These are phyloP conservation scores for Anarrhichthys ocellatus DNA, from an alignment of 2,113 vertebrate genomes.

Conservation along the genomic window DNA sequence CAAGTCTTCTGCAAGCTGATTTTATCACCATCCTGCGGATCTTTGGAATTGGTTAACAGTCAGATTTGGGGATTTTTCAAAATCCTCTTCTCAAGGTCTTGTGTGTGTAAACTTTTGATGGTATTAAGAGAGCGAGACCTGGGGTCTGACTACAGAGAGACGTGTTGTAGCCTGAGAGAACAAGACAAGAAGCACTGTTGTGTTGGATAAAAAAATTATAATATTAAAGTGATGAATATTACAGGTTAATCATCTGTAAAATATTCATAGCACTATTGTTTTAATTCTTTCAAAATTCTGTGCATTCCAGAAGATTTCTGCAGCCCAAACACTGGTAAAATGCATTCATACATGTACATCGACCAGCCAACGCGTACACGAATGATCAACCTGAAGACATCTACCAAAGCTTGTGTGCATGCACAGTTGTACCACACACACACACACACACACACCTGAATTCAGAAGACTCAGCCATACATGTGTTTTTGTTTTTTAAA, in stretches of 20 bases:
- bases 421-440: not conserved
- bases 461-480: conserved; percentile 18
- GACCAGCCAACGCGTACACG: not conserved
- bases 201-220: not conserved
- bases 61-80: conserved; percentile 22
- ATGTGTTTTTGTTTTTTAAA: conserved; percentile 50
- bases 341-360: not conserved
- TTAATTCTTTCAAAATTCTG: not conserved
- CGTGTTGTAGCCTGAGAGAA: conserved; percentile 21
- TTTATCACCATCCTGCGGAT: conserved; percentile 18
- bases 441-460: conserved; percentile 1
- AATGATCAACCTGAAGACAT: not conserved
- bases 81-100: conserved; percentile 35
- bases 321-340: not conserved
- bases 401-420: not conserved
- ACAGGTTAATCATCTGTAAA: conserved; percentile 12
- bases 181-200: conserved; percentile 29
- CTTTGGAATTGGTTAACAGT: conserved; percentile 33
- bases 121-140: conserved; percentile 20
- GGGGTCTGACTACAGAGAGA: conserved; percentile 34
- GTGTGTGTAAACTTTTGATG: conserved; percentile 57
- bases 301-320: not conserved
- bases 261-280: conserved; percentile 20
- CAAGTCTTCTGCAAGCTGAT: conserved; percentile 21
- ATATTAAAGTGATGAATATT: conserved; percentile 1